These are phyloP conservation scores for Sylvietta virens DNA, from an alignment of 2,113 vertebrate species.

Conservation along the genomic window DNA sequence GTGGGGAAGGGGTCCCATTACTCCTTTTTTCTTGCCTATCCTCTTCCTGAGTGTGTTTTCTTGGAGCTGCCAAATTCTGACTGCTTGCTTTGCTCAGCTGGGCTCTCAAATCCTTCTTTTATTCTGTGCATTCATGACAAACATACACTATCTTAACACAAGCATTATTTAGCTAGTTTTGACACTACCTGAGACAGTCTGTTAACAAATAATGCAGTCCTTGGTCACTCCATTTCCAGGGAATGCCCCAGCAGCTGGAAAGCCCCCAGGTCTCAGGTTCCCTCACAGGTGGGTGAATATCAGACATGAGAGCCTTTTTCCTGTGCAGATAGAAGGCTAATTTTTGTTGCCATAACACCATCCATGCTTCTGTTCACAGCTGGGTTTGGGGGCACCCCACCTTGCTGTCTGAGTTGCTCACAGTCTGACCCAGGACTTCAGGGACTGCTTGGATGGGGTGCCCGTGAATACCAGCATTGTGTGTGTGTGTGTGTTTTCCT, in stretches of 20 bases:
- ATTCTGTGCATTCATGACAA: not conserved
- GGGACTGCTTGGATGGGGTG: not conserved
- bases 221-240: not conserved
- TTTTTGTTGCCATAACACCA: not conserved
- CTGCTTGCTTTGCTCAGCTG: not conserved
- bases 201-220: not conserved
- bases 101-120: not conserved
- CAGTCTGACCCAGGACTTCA: not conserved
- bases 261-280: not conserved
- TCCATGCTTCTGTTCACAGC: not conserved
- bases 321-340: not conserved
- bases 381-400: not conserved
- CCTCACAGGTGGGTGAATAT: not conserved
- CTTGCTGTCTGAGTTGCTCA: not conserved
- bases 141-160: not conserved
- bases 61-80: not conserved
- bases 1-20: not conserved
- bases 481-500: not conserved
- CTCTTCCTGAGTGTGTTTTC: not conserved
- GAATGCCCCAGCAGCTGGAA: not conserved
- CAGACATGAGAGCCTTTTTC: not conserved
- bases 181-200: not conserved
- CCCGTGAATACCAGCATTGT: not conserved
- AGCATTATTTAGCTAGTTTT: not conserved
- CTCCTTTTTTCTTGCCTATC: not conserved